phyloP scores from a whole-genome alignment of 2,888 invertebrate genomes.

The Boloria selene region DNA sequence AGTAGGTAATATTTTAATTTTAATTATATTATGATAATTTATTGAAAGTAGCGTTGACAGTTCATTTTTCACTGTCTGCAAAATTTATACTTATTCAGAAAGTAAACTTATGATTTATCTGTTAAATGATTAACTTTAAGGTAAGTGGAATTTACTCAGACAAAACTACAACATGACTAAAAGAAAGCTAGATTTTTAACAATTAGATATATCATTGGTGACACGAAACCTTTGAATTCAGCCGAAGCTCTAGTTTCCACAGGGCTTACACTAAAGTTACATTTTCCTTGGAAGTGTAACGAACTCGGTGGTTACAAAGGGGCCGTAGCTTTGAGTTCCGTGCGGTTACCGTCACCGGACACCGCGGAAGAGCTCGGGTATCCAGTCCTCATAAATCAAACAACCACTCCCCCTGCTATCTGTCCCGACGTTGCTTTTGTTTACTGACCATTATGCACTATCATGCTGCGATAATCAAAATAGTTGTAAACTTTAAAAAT shows the following conservation, averaged over 20 bases:
- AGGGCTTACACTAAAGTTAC: constrained; percentile 31
- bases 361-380: constrained; percentile 76
- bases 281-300: constrained; percentile 45
- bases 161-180: no score
- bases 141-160: not conserved
- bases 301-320: constrained; percentile 54
- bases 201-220: constrained; percentile 4
- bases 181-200: not conserved
- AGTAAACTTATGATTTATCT: constrained; percentile 30
- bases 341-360: constrained; percentile 69
- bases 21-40: constrained; percentile 37
- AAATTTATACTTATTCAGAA: constrained; percentile 30
- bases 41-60: constrained; percentile 31
- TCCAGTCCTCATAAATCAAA: constrained; percentile 74
- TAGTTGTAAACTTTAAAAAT: not conserved
- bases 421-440: constrained; percentile 63
- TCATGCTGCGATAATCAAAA: constrained; percentile 57
- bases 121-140: constrained; percentile 26
- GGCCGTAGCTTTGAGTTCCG: constrained; percentile 53
- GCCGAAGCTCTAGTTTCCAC: constrained; percentile 33
- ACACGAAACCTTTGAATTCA: constrained; percentile 33
- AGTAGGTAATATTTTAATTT: constrained; percentile 22
- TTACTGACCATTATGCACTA: constrained; percentile 38
- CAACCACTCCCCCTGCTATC: constrained; percentile 66
- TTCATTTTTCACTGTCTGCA: constrained; percentile 37